Evolutionary conservation across 2,797 vertebrate species (phyloP), one percentile per base, ranked within the genome.

Genomic region (Sparidentex hasta): DNA sequence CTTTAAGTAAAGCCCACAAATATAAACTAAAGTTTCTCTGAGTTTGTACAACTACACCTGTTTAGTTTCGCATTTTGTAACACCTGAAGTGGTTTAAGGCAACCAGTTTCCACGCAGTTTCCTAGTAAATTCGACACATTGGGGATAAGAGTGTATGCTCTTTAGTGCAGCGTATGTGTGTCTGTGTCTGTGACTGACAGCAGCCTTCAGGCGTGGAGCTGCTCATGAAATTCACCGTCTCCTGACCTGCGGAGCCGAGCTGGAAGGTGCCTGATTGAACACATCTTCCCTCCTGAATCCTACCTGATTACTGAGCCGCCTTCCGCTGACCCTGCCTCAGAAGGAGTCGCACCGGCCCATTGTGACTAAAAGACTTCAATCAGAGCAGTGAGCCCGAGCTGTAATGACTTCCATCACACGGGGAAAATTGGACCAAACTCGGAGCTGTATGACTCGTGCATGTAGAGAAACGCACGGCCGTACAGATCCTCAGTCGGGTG

Each of bases 361-460:
- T 91, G 90, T 91, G 75, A 78, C 80, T 78, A 75, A 91, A 80
- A 90, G 88, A 90, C 90, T 92, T 94, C 92, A 94, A 93, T 94
- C 93, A 93, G 86, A 84, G 76, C 67, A 1, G 76, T 3, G 70
- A 83, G 78, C 65, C 57, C 1, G 58, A 68, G 76, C 82, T 65
- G 75, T 86, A 91, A 92, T 89, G 90, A 88, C 90, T 91, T 93
- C 83, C 91, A 92, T 90, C 93, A 81, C 88, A 65, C 11, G 2
- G 51, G 46, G 65, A 68, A 85, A 92, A 92, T 91, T 90, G 88
- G 78, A 86, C 76, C 65, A 56, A 85, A 87, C 82, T 66, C 71
- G 29, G 63, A 56, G 76, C 70, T 78, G 78, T 76, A 82, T 80
- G 73, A 88, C 81, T 76, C 17, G 16, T 78, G 70, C 81, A 73